Evolutionary conservation across 1,140 invertebrate genomes (phyloP).

Genomic region (Seison nebaliae): DNA sequence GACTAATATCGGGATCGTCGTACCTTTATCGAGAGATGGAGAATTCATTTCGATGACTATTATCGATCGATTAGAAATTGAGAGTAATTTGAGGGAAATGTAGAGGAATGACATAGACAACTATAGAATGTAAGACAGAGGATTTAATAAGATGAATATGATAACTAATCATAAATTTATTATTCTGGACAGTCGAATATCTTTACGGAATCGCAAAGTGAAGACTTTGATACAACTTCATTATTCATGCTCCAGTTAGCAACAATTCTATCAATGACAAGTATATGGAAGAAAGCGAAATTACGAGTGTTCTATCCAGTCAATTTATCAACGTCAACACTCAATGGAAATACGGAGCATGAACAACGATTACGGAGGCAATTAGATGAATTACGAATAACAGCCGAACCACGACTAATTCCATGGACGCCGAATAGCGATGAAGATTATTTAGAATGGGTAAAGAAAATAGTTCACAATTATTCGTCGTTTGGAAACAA

Average conservation of each 20-base stretch:
- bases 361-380: no score
- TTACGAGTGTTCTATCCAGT: slow-evolving; percentile 51
- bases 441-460: no score
- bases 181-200: slow-evolving; percentile 19
- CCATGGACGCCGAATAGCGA: no score
- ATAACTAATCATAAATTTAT: slow-evolving; percentile 29
- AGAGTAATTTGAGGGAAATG: slow-evolving; percentile 40
- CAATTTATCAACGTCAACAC: no score
- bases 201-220: slow-evolving; percentile 22
- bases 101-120: slow-evolving; percentile 21
- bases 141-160: slow-evolving; percentile 82
- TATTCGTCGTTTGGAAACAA: not conserved
- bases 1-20: no score
- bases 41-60: slow-evolving; percentile 60
- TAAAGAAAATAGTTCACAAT: slow-evolving; percentile 19
- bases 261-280: slow-evolving; percentile 67
- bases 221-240: slow-evolving; percentile 38
- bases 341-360: slow-evolving; percentile 27
- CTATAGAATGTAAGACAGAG: slow-evolving; percentile 48
- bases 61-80: slow-evolving; percentile 73
- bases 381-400: slow-evolving; percentile 34
- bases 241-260: slow-evolving; percentile 85
- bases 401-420: slow-evolving; percentile 33
- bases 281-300: slow-evolving; percentile 32
- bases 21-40: no score